Conservation (phyloP, 2,113 vertebrate species). For the Dolichotis patagonum region DNA sequence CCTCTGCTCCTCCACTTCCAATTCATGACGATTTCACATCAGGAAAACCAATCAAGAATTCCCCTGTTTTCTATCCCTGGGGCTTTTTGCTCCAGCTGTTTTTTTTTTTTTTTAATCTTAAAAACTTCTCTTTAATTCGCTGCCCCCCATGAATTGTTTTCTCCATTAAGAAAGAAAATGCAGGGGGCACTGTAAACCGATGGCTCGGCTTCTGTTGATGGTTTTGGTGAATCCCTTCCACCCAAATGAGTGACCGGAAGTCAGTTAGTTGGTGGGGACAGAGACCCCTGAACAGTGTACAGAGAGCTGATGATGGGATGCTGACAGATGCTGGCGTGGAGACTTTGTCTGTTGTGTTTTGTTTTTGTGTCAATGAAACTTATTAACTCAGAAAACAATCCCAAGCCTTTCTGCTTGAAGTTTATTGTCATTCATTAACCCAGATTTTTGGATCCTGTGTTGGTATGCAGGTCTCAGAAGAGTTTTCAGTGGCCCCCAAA, state of each 20-base stretch:
- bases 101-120: not conserved
- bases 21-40: not conserved
- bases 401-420: not conserved
- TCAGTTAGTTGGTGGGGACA: not conserved
- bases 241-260: not conserved
- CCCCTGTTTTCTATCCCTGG: not conserved
- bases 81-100: not conserved
- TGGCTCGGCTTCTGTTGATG: not conserved
- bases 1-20: not conserved
- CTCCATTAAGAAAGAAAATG: not conserved
- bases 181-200: not conserved
- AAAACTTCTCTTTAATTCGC: not conserved
- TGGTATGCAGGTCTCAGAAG: conserved; percentile 15
- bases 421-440: conserved; percentile 31
- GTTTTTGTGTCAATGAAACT: not conserved
- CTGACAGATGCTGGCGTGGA: fast-evolving
- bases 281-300: not conserved
- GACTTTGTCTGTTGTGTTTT: no score
- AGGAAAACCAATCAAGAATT: not conserved
- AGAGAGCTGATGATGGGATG: not conserved
- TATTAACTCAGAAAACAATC: conserved; percentile 56
- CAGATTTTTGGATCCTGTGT: conserved; percentile 6
- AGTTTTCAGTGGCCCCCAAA: not conserved
- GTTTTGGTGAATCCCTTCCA: not conserved
- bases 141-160: not conserved